Conservation (phyloP, 2,888 invertebrate genomes). For the Eilema griseolum region DNA sequence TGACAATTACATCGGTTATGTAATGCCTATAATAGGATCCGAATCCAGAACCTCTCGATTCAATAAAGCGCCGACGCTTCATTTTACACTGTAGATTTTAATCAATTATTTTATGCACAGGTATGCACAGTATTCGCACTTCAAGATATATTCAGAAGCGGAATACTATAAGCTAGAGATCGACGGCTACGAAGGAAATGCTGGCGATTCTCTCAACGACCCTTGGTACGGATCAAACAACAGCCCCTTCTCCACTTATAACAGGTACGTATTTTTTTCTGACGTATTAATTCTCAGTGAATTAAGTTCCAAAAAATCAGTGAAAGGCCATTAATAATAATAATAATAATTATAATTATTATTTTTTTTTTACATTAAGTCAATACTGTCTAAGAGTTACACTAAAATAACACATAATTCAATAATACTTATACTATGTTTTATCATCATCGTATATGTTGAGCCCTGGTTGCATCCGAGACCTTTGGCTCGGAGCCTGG, state of each 20-base stretch:
- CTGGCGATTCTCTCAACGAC: constrained; percentile 96
- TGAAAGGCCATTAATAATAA: neutral
- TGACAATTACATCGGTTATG: too few relatives aligned
- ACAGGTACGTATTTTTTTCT: constrained; percentile 87
- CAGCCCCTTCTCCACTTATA: constrained; percentile 97
- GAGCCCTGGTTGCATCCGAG: neutral
- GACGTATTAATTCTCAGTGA: too few relatives aligned
- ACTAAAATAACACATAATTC: neutral
- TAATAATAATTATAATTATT: too few relatives aligned
- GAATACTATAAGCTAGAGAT: constrained; percentile 97
- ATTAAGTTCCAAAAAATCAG: neutral
- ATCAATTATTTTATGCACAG: constrained; percentile 73
- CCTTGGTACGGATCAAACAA: constrained; percentile 98
- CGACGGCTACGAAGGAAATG: constrained; percentile 96
- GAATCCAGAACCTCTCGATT: too few relatives aligned
- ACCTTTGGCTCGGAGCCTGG: neutral
- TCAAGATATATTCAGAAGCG: constrained; percentile 96
- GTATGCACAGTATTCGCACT: constrained; percentile 96
- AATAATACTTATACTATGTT: neutral
- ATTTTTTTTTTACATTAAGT: too few relatives aligned
- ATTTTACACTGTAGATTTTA: neutral
- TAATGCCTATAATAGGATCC: too few relatives aligned
- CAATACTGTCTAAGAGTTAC: too few relatives aligned
- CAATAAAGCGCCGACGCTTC: too few relatives aligned
- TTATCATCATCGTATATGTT: neutral